Evolutionary conservation across 1,140 invertebrate genomes (phyloP), one percentile per base, ranked within the genome.

Genomic region (Leptonema lineaticorne): DNA sequence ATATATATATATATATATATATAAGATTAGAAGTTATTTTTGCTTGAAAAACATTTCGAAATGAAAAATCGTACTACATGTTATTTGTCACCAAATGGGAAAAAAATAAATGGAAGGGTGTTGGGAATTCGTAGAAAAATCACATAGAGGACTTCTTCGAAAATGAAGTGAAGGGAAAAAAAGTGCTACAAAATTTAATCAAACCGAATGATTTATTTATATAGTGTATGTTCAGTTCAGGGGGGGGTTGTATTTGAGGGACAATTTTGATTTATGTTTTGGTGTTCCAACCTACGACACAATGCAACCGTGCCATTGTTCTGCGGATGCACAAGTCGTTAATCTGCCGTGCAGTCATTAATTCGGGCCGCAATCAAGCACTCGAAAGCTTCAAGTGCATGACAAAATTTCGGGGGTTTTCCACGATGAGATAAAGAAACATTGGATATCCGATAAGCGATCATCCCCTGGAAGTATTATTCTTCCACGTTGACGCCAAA

Each of bases 351-450:
- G 33, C 57, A 16, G 30, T 67, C 65, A 59, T 67, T 67, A 67
- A 58, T 67, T 24, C 18, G 37, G n/a, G 57, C 53, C 56, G 18
- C 27, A 53, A n/a, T 65, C 63, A 56, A 27, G 11, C 20, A 50
- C 63, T n/a, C 57, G 6, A 37, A 33, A 30, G 53, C 53, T 28
- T 6, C 26, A 11, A 18, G 26, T 8, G 16, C 28, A 62, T 62
- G 28, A 56, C 26, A 56, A 16, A 28, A 56, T 29, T 22, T 28
- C 29, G 14, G 56, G 20, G 27, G 26, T 14, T 14, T 16, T 33
- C 16, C 2, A 20, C 26, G n/a, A 14, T 14, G 11, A 68, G 67
- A 62, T 68, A 68, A 68, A 68, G 67, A 68, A 68, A 68, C 67
- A 53, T 30, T 37, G 66, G 56, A 33, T 30, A 28, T 18, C 28